Conservation (phyloP, 2,797 vertebrate species). For the Heliangelus exortis region DNA sequence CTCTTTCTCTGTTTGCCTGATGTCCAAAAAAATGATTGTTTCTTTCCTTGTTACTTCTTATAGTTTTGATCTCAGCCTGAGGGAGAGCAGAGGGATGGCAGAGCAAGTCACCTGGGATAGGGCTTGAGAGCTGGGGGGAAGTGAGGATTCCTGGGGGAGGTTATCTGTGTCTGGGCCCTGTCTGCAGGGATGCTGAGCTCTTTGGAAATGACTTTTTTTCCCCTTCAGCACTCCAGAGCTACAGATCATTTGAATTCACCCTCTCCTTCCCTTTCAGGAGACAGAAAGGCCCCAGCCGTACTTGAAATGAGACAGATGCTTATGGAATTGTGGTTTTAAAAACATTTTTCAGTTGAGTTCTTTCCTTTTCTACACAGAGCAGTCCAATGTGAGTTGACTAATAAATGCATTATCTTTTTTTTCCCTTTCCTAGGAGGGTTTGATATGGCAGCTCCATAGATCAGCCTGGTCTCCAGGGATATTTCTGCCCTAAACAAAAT, state of each 20-base stretch:
- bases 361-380: constrained; percentile 60
- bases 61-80: neutral
- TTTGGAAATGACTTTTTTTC: constrained; percentile 41
- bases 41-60: neutral
- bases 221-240: constrained; percentile 49
- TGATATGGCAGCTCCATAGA: constrained; percentile 68
- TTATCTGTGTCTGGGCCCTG: constrained; percentile 27
- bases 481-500: constrained; percentile 68
- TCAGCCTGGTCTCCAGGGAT: constrained; percentile 59
- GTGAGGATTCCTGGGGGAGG: neutral
- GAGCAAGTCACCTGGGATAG: neutral
- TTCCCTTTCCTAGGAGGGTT: constrained; percentile 54
- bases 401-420: constrained; percentile 69
- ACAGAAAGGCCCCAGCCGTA: constrained; percentile 62
- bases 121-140: accelerated
- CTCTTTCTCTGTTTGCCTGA: neutral
- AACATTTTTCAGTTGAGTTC: constrained; percentile 72
- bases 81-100: neutral
- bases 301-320: constrained; percentile 73
- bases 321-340: constrained; percentile 68
- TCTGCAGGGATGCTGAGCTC: constrained; percentile 27
- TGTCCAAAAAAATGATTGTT: neutral
- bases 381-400: constrained; percentile 71
- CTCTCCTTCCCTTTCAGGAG: constrained; percentile 53
- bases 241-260: constrained; percentile 65